Evolutionary conservation across 2,888 invertebrate genomes (phyloP), one percentile per base, ranked within the genome.

Genomic region (Aleiodes testaceus): DNA sequence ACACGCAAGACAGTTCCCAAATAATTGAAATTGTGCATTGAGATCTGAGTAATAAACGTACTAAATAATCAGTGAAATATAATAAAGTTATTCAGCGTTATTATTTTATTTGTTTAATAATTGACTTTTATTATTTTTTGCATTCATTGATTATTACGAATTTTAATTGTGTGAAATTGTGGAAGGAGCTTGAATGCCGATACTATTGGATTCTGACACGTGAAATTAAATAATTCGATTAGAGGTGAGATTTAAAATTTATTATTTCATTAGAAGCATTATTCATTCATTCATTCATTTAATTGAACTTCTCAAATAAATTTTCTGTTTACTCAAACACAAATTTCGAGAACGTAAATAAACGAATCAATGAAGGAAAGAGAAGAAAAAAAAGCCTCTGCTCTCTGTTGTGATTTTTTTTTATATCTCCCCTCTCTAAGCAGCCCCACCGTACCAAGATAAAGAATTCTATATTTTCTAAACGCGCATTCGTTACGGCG

Each of bases 401-500:
- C 3, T 5, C 12, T 55, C 50, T 16, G 11, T 52, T 20, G 36
- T 36, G 9, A 18, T 52, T 22, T 55, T 55, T 26, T 11, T 55
- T 55, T n/a, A n/a, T n/a, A n/a, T 7, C 55, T 7, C 55, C 55
- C 55, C 3, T 16, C 14, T n/a, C 14, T 49, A 49, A n/a, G 36
- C 36, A 36, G 36, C 6, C 36, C 36, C 3, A 26, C 11, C 11
- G 36, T 36, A 9, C 11, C 9, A 36, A 36, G 36, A 36, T 36
- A 36, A 36, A 36, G 36, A 36, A 36, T 36, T 36, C 36, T 36
- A 36, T 36, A 36, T 36, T 36, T 30, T 12, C 26, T 44, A 75
- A 73, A 74, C 74, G 80, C 81, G 81, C 80, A 80, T 70, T 16
- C 73, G 73, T 72, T 59, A 73, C 73, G 74, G 80, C 81, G 80